These are phyloP conservation scores for Epistrophella euchroma DNA, from an alignment of 2,888 invertebrate species.

Conservation along the genomic window DNA sequence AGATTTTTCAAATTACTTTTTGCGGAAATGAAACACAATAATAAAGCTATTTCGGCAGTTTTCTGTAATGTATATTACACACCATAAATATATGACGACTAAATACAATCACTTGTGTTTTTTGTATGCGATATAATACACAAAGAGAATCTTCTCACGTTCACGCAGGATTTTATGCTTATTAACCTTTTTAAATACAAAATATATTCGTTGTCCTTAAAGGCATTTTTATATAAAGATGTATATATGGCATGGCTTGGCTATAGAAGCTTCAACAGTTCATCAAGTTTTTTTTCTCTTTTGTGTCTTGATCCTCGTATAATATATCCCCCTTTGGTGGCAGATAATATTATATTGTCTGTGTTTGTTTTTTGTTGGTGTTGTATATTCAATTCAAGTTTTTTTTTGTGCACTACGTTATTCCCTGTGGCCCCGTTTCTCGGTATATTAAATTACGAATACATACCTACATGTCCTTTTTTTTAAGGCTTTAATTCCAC, in stretches of 20 bases:
- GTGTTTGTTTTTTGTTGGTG: neutral
- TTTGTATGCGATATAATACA: neutral
- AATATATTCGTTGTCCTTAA: slow-evolving; percentile 4
- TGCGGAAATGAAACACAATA: neutral
- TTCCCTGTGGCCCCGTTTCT: neutral
- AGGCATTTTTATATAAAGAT: neutral
- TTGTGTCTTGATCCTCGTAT: neutral
- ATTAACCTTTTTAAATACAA: slow-evolving; percentile 25
- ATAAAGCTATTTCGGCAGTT: neutral
- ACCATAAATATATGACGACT: neutral
- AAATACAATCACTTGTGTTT: neutral
- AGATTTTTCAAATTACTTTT: slow-evolving; percentile 3
- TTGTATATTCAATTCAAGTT: neutral
- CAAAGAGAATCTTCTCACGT: slow-evolving; percentile 12
- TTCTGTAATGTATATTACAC: slow-evolving; percentile 4
- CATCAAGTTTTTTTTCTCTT: neutral
- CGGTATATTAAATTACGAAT: slow-evolving; percentile 36
- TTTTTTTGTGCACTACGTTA: slow-evolving; percentile 4
- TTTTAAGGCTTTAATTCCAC: slow-evolving; percentile 15
- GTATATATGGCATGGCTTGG: neutral
- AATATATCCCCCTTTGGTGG: neutral
- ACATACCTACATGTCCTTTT: neutral
- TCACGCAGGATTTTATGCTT: slow-evolving; percentile 6
- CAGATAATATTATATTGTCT: neutral
- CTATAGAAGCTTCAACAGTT: slow-evolving; percentile 6